These are phyloP conservation scores for Phalacrocorax brasilianus DNA, from an alignment of 2,113 vertebrate genomes.

Conservation along the genomic window DNA sequence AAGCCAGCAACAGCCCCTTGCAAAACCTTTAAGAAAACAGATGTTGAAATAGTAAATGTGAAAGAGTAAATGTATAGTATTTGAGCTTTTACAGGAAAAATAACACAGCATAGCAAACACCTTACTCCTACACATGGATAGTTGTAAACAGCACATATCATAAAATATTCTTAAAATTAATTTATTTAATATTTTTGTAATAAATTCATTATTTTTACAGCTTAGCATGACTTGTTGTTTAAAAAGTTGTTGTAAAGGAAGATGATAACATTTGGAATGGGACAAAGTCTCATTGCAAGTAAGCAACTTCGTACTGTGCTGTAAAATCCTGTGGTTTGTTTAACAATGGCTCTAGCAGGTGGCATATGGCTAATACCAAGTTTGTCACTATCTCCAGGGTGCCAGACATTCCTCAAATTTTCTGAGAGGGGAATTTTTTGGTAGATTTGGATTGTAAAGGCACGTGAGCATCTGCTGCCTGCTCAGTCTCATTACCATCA, in stretches of 20 bases:
- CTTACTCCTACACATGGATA: not conserved
- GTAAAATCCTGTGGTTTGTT: conserved; percentile 59
- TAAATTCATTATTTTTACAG: not conserved
- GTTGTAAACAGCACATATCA: not conserved
- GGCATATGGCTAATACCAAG: conserved; percentile 75
- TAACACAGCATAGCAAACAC: not conserved
- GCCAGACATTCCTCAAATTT: conserved; percentile 76
- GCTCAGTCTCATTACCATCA: conserved; percentile 86
- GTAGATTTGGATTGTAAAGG: conserved; percentile 89
- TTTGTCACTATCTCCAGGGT: conserved; percentile 72
- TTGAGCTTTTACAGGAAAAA: not conserved
- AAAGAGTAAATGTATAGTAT: not conserved
- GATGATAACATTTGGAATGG: not conserved
- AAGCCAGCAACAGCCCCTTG: not conserved
- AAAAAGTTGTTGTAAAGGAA: not conserved
- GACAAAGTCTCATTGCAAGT: conserved; percentile 46
- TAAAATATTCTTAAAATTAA: not conserved
- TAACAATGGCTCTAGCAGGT: conserved; percentile 89
- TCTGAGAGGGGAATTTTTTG: conserved; percentile 72
- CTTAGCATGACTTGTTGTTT: not conserved
- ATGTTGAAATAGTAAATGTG: not conserved
- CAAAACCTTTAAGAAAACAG: conserved; percentile 5
- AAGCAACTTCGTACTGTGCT: conserved; percentile 79
- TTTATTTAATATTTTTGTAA: not conserved
- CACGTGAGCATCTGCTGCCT: conserved; percentile 94